Evolutionary conservation across 2,797 vertebrate genomes (phyloP).

Genomic region (Crax fasciolata): DNA sequence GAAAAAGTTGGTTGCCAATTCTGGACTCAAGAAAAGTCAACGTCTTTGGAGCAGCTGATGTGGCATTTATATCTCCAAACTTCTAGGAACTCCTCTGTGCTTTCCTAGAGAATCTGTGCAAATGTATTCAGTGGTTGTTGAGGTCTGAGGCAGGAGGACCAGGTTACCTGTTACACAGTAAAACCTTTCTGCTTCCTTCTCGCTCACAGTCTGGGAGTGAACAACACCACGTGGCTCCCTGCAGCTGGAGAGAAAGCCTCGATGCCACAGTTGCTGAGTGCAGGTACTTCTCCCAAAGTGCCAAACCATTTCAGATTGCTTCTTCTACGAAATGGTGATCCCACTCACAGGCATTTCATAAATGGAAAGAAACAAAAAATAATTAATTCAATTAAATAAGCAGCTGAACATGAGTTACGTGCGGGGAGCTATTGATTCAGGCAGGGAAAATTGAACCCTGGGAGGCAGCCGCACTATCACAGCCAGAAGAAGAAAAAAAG

Average conservation of each 20-base stretch:
- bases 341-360: not conserved
- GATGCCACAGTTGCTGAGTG: not conserved
- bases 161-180: not conserved
- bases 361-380: not conserved
- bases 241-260: not conserved
- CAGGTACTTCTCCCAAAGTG: not conserved
- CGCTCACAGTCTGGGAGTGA: fast-evolving
- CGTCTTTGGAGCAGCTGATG: not conserved
- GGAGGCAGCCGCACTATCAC: not conserved
- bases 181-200: not conserved
- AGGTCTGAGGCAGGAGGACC: not conserved
- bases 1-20: not conserved
- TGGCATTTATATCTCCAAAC: not conserved
- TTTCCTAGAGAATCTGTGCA: not conserved
- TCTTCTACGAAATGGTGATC: not conserved
- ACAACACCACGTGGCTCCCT: not conserved
- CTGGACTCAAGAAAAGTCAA: not conserved
- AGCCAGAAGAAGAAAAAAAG: not conserved
- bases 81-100: not conserved
- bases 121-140: not conserved
- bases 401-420: not conserved
- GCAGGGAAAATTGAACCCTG: not conserved
- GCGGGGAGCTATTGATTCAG: not conserved
- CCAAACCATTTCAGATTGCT: not conserved
- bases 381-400: not conserved